Conservation (phyloP, 1,140 invertebrate genomes). For the Listronotus bonariensis region DNA sequence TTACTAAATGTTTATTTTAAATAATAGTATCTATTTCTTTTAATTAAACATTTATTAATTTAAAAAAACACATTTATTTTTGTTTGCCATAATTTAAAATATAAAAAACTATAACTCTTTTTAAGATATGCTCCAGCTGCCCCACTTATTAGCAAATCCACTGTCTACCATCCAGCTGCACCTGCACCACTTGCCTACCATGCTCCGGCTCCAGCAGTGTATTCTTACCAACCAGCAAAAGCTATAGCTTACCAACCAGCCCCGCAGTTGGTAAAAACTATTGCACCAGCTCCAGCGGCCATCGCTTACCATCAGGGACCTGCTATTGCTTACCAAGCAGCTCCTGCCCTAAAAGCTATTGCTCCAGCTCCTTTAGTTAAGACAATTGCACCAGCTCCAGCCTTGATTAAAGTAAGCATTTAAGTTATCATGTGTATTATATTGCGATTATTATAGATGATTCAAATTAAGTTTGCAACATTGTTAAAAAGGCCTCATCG, state of each 20-base stretch:
- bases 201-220: not conserved
- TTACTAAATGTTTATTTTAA: too few relatives aligned
- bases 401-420: slow-evolving; percentile 12
- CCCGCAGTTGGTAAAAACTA: not conserved
- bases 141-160: not conserved
- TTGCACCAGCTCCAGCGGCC: not conserved
- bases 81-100: too few relatives aligned
- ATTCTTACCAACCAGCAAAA: not conserved
- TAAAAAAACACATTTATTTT: too few relatives aligned
- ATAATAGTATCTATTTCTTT: too few relatives aligned
- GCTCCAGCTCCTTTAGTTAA: slow-evolving; percentile 10
- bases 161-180: not conserved
- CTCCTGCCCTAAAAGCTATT: not conserved
- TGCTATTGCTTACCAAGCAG: not conserved
- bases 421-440: too few relatives aligned
- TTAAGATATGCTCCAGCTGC: slow-evolving; percentile 4
- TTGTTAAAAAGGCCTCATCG: too few relatives aligned
- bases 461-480: too few relatives aligned
- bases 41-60: too few relatives aligned
- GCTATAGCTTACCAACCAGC: not conserved
- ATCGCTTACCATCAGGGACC: not conserved
- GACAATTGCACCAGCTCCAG: slow-evolving; percentile 6
- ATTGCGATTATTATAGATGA: too few relatives aligned
- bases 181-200: slow-evolving; percentile 5
- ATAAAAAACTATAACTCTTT: too few relatives aligned